These are phyloP conservation scores for Heptranchias perlo DNA, from an alignment of 2,113 vertebrate genomes.

Conservation along the genomic window DNA sequence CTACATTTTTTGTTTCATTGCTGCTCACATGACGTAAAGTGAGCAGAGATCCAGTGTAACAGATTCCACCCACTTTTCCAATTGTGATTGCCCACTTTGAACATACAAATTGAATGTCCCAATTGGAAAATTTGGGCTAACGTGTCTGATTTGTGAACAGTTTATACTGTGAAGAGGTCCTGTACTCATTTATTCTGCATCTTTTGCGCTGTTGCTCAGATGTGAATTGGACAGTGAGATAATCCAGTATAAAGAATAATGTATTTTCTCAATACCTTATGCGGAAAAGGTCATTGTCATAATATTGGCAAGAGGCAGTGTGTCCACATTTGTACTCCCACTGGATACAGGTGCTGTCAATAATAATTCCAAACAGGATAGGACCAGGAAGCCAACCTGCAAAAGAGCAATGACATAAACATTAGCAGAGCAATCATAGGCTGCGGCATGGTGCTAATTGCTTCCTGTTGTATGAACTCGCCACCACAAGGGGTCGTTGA, in stretches of 20 bases:
- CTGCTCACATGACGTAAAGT: not conserved
- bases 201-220: not conserved
- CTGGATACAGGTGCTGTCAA: not conserved
- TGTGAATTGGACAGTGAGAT: not conserved
- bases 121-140: not conserved
- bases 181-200: not conserved
- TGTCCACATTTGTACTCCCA: not conserved
- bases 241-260: not conserved
- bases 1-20: not conserved
- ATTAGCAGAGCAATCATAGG: not conserved
- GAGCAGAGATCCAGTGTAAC: not conserved
- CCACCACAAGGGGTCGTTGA: too few relatives aligned
- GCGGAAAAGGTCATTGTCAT: not conserved
- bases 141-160: not conserved
- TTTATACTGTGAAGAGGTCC: not conserved
- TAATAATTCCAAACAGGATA: not conserved
- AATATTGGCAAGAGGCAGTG: not conserved
- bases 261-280: not conserved
- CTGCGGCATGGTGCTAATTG: too few relatives aligned
- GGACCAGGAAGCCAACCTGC: not conserved
- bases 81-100: not conserved
- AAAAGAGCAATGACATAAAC: not conserved
- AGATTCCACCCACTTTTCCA: not conserved
- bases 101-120: not conserved
- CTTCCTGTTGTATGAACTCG: too few relatives aligned